Conservation (phyloP, 2,113 vertebrate species). For the Platysteira castanea region DNA sequence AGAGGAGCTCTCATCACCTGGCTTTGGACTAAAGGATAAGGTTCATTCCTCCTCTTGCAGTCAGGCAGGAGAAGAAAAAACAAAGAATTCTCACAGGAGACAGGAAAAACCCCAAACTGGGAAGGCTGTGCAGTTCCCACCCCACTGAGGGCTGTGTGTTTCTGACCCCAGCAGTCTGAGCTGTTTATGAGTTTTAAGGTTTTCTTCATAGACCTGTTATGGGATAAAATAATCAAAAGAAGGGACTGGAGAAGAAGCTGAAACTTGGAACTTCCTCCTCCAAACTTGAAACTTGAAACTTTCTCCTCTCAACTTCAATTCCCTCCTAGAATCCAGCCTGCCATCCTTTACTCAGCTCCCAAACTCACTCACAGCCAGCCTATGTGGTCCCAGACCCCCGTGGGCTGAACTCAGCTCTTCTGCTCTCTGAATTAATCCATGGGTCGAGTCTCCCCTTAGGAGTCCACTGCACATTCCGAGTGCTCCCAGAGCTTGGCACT, state of each 20-base stretch:
- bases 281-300: neutral
- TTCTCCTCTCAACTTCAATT: neutral
- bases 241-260: neutral
- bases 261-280: neutral
- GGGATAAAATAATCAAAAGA: neutral
- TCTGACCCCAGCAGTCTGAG: neutral
- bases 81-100: neutral
- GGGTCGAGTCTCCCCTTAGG: neutral
- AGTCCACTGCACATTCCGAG: rapidly evolving
- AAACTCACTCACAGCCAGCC: neutral
- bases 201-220: neutral
- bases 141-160: neutral
- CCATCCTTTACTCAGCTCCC: neutral
- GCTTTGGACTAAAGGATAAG: neutral
- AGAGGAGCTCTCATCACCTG: neutral
- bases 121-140: neutral
- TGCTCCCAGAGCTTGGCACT: rapidly evolving
- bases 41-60: neutral
- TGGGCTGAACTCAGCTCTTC: neutral
- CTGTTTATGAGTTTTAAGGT: rapidly evolving
- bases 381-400: rapidly evolving
- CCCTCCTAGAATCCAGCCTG: neutral
- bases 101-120: neutral
- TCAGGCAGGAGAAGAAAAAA: neutral
- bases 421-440: neutral